phyloP scores from a whole-genome alignment of 1,140 invertebrate species.

The Paraescarpia echinospica region DNA sequence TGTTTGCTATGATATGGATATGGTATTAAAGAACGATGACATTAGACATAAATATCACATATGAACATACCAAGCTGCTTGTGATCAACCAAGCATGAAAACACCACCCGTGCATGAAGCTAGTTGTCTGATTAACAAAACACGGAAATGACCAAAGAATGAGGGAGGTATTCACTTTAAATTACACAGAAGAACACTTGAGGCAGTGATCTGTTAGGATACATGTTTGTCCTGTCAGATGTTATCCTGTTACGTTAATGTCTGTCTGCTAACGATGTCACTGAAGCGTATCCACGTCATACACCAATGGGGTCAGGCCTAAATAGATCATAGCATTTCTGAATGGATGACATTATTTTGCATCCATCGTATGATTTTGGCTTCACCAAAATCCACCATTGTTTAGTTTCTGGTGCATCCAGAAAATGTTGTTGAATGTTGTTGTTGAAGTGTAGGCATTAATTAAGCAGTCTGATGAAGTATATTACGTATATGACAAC shows the following conservation, averaged over 20 bases:
- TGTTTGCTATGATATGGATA: not conserved
- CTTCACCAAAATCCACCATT: too few relatives aligned
- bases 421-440: too few relatives aligned
- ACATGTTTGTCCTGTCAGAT: not conserved
- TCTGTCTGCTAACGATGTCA: not conserved
- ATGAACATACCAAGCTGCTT: not conserved
- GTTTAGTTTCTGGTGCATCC: too few relatives aligned
- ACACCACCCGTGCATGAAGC: not conserved
- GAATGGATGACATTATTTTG: not conserved
- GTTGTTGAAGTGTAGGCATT: too few relatives aligned
- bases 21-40: not conserved
- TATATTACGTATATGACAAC: too few relatives aligned
- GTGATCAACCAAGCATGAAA: not conserved
- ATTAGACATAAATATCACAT: not conserved
- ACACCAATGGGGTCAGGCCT: not conserved
- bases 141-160: not conserved
- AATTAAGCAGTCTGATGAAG: too few relatives aligned
- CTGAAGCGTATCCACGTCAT: not conserved
- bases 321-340: not conserved
- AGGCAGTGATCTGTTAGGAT: not conserved
- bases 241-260: not conserved
- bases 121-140: conserved; percentile 1
- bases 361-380: not conserved
- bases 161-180: not conserved
- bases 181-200: not conserved